These are phyloP conservation scores for Sphinx pinastri DNA, from an alignment of 2,888 invertebrate species.

Conservation along the genomic window DNA sequence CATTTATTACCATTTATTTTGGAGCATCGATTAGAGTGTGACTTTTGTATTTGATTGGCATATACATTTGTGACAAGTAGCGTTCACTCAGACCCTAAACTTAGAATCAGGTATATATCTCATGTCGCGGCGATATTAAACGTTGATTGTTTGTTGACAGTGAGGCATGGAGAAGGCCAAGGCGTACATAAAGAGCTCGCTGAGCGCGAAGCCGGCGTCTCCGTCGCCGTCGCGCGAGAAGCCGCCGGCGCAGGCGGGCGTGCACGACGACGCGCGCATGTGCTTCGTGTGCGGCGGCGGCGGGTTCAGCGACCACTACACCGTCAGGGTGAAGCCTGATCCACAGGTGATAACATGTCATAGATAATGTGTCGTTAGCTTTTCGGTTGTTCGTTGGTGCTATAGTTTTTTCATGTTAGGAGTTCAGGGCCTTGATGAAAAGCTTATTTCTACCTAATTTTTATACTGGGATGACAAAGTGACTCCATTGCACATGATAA, in stretches of 20 bases:
- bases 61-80: no score
- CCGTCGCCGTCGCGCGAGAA: conserved; percentile 80
- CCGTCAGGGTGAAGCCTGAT: conserved; percentile 84
- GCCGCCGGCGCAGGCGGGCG: conserved; percentile 63
- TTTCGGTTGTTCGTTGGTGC: no score
- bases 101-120: no score
- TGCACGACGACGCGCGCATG: conserved; percentile 83
- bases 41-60: no score
- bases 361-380: no score
- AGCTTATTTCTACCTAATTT: no score
- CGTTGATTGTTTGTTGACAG: conserved; percentile 36
- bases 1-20: no score
- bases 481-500: no score
- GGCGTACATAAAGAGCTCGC: conserved; percentile 89
- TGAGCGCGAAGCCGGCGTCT: conserved; percentile 83
- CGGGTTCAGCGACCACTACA: conserved; percentile 87
- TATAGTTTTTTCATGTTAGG: neutral
- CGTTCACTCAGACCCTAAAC: no score
- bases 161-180: conserved; percentile 86
- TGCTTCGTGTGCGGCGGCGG: conserved; percentile 90
- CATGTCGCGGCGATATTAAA: conserved; percentile 19
- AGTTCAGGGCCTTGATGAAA: neutral
- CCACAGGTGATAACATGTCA: conserved; percentile 58
- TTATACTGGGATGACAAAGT: no score
- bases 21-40: no score